These are phyloP conservation scores for Ceratoteleas bidentatus DNA, from an alignment of 1,140 invertebrate species.

Conservation along the genomic window DNA sequence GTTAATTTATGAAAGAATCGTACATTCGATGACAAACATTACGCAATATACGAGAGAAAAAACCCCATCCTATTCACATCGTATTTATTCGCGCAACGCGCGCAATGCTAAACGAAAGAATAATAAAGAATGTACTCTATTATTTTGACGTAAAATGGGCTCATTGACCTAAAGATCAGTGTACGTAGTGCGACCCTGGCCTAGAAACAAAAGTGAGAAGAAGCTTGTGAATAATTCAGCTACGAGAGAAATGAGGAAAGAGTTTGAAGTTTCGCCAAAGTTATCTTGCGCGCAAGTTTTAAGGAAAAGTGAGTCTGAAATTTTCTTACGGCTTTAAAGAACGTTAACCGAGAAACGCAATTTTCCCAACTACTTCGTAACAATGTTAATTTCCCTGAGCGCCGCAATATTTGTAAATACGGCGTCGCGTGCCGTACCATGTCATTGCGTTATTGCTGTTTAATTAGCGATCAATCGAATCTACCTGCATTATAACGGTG, in stretches of 20 bases:
- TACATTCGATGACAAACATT: no score
- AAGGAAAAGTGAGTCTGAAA: constrained; percentile 70
- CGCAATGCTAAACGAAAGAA: constrained; percentile 18
- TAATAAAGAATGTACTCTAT: constrained; percentile 37
- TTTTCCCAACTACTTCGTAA: constrained; percentile 62
- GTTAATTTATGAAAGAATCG: no score
- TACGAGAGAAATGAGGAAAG: constrained; percentile 80
- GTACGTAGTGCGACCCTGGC: constrained; percentile 78
- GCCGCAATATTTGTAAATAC: constrained; percentile 38
- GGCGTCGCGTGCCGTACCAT: not conserved
- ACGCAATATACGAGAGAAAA: no score
- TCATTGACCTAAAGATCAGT: constrained; percentile 73
- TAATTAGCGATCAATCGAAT: not conserved
- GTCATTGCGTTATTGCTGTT: not conserved
- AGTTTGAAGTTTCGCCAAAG: constrained; percentile 80
- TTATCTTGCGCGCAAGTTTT: constrained; percentile 76
- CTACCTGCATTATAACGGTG: not conserved
- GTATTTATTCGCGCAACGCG: no score
- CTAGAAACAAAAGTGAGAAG: constrained; percentile 81
- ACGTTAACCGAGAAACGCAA: constrained; percentile 63
- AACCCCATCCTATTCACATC: no score
- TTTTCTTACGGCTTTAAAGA: constrained; percentile 66
- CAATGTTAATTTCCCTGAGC: constrained; percentile 46
- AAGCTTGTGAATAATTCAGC: constrained; percentile 81
- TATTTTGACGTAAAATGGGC: constrained; percentile 54